Evolutionary conservation across 2,113 vertebrate species (phyloP).

Genomic region (Oncorhynchus masou): DNA sequence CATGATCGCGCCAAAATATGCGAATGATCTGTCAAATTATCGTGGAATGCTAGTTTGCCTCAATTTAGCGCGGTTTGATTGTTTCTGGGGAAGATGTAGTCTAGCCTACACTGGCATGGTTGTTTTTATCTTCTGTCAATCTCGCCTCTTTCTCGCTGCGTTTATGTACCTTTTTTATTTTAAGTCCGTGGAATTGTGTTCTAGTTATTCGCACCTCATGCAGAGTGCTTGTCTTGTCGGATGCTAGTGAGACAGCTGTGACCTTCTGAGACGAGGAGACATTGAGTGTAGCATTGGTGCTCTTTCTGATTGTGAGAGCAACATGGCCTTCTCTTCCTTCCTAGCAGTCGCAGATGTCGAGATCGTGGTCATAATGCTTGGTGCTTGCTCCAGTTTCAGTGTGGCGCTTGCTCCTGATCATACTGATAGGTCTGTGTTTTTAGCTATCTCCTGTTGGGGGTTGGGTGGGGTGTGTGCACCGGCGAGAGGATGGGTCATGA

Average conservation of each 20-base stretch:
- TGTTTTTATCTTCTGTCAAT: conserved; percentile 42
- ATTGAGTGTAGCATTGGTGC: background rate
- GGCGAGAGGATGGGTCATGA: conserved; percentile 34
- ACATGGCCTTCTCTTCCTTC: background rate
- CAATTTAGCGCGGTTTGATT: conserved; percentile 70
- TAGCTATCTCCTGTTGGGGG: conserved; percentile 14
- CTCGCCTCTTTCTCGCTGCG: conserved; percentile 2
- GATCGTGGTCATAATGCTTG: no score
- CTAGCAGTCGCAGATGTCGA: background rate
- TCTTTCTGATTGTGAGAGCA: background rate
- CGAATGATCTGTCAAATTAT: conserved; percentile 71
- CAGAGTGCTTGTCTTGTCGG: background rate
- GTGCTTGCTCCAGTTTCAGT: no score
- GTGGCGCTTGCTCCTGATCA: background rate
- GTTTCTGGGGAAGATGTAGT: conserved; percentile 7
- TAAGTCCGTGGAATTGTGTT: background rate
- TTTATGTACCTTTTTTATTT: background rate
- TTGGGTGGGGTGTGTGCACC: conserved; percentile 4
- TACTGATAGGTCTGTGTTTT: background rate
- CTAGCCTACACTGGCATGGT: conserved; percentile 14
- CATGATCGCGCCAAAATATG: conserved; percentile 58
- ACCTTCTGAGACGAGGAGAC: background rate
- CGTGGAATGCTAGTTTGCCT: conserved; percentile 52
- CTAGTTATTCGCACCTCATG: background rate
- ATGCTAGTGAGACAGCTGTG: background rate